These are phyloP conservation scores for Hozukius guyotensis DNA, from an alignment of 2,797 vertebrate genomes.

Conservation along the genomic window DNA sequence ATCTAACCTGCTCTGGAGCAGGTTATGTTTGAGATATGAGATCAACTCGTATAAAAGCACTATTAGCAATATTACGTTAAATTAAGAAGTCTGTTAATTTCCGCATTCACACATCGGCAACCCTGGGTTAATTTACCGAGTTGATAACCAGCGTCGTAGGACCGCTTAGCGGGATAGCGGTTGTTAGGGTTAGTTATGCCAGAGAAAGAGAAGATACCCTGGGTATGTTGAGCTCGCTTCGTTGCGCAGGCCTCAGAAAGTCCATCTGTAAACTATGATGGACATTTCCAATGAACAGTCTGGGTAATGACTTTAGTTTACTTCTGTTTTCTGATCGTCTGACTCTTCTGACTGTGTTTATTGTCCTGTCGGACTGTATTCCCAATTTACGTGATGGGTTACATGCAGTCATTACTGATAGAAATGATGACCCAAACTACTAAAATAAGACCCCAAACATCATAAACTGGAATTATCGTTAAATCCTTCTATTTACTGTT, in stretches of 20 bases:
- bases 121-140: too few species aligned
- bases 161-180: rapidly evolving
- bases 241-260: too few species aligned
- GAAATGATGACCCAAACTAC: neutral
- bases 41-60: too few species aligned
- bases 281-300: neutral
- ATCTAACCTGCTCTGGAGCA: too few species aligned
- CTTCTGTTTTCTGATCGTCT: neutral
- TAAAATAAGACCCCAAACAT: neutral
- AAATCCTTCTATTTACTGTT: neutral
- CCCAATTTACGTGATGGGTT: neutral
- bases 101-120: rapidly evolving
- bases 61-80: too few species aligned
- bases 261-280: neutral
- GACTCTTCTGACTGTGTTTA: neutral
- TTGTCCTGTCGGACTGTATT: too few species aligned
- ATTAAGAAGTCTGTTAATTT: too few species aligned
- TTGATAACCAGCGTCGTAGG: too few species aligned
- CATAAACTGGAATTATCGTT: neutral
- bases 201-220: too few species aligned
- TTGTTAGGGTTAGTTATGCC: too few species aligned
- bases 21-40: too few species aligned
- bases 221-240: too few species aligned
- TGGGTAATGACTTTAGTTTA: neutral
- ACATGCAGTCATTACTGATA: neutral